Evolutionary conservation across 2,888 invertebrate species (phyloP).

Genomic region (Cephus pulcher): DNA sequence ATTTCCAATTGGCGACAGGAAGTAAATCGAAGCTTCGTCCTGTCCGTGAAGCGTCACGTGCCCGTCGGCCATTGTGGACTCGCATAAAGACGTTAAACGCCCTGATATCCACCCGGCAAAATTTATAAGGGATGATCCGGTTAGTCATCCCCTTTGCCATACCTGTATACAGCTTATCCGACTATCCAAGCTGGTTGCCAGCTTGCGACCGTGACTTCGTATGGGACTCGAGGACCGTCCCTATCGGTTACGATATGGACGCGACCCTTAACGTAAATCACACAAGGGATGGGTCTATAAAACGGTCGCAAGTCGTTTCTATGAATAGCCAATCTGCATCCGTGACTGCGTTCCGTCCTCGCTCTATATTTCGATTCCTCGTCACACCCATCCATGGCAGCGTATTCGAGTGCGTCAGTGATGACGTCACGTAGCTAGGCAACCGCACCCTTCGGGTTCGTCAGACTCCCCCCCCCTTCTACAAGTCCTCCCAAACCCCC

Average conservation of each 20-base stretch:
- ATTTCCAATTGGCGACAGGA: no score
- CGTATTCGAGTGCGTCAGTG: conserved; percentile 37
- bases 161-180: no score
- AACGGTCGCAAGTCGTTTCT: not conserved
- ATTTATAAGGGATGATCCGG: no score
- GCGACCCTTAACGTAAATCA: not conserved
- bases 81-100: no score
- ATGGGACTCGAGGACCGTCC: not conserved
- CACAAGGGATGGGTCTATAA: not conserved
- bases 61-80: no score
- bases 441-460: conserved; percentile 47
- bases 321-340: not conserved
- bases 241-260: not conserved
- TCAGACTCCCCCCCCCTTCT: conserved; percentile 17
- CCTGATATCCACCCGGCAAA: no score
- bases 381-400: not conserved
- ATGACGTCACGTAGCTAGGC: conserved; percentile 54
- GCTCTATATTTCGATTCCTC: conserved; percentile 22
- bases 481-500: not conserved
- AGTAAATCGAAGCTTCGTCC: no score
- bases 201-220: not conserved
- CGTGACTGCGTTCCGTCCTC: conserved; percentile 29
- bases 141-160: no score
- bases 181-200: no score
- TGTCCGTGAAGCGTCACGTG: no score